Conservation (phyloP, 2,797 vertebrate genomes). For the Zenarchopterus dispar region DNA sequence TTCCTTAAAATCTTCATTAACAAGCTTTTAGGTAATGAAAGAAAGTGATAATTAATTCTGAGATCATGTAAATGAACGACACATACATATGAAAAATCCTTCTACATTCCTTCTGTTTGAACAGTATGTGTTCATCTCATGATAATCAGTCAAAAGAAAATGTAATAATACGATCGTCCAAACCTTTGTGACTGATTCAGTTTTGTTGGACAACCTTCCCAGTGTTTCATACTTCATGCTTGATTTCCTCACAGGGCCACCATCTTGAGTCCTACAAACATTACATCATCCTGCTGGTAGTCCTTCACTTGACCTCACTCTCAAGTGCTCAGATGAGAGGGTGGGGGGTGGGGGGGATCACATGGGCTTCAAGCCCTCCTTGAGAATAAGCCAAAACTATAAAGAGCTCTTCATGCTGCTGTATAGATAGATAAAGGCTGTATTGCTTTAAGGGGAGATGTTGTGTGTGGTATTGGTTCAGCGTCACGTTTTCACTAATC, state of each 20-base stretch:
- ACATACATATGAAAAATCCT: not conserved
- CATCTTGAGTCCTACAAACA: slow-evolving; percentile 71
- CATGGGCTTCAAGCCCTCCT: slow-evolving; percentile 41
- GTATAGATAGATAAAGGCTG: slow-evolving; percentile 34
- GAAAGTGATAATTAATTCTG: too few species aligned
- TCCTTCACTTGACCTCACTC: slow-evolving; percentile 74
- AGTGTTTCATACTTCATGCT: slow-evolving; percentile 61
- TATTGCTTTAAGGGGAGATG: slow-evolving; percentile 40
- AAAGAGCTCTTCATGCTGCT: slow-evolving; percentile 20
- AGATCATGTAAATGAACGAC: too few species aligned
- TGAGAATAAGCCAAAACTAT: slow-evolving; percentile 38
- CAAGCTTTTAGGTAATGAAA: too few species aligned
- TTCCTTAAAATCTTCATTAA: too few species aligned
- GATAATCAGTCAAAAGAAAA: slow-evolving; percentile 59
- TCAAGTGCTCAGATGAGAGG: slow-evolving; percentile 34
- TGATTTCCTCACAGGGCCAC: slow-evolving; percentile 60
- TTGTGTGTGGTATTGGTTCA: slow-evolving; percentile 42
- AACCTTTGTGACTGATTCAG: slow-evolving; percentile 56
- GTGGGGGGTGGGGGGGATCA: slow-evolving; percentile 10
- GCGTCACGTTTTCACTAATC: slow-evolving; percentile 47
- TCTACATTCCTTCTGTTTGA: not conserved
- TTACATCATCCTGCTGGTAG: slow-evolving; percentile 68
- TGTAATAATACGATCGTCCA: slow-evolving; percentile 32
- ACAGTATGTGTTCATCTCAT: slow-evolving; percentile 16
- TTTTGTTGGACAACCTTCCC: slow-evolving; percentile 50